These are phyloP conservation scores for Drosophila meridionalis DNA, from an alignment of 2,888 invertebrate genomes.

Conservation along the genomic window DNA sequence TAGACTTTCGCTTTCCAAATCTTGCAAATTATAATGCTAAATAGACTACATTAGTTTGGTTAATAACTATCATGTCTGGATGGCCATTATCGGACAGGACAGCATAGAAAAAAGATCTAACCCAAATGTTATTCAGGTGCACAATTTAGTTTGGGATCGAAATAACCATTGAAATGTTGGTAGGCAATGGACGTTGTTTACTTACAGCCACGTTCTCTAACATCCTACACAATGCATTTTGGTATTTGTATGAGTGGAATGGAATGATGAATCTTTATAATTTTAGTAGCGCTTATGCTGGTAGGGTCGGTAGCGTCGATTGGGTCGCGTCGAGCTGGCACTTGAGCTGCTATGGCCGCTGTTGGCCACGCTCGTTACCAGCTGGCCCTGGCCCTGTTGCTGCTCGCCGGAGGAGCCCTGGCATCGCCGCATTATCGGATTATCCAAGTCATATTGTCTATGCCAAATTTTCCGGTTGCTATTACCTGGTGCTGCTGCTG, in stretches of 20 bases:
- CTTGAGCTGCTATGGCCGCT: slow-evolving; percentile 51
- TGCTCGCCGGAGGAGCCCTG: slow-evolving; percentile 56
- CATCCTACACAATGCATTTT: slow-evolving; percentile 57
- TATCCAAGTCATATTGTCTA: slow-evolving; percentile 80
- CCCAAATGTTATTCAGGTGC: neutral
- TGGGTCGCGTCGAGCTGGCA: slow-evolving; percentile 55
- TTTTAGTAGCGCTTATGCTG: slow-evolving; percentile 73
- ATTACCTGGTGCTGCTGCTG: slow-evolving; percentile 81
- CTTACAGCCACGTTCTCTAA: slow-evolving; percentile 57
- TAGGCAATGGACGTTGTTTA: slow-evolving; percentile 48
- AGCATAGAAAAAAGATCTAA: neutral
- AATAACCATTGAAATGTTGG: slow-evolving; percentile 29
- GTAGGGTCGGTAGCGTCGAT: slow-evolving; percentile 80
- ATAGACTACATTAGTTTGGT: neutral
- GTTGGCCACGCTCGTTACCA: slow-evolving; percentile 33
- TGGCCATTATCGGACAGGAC: slow-evolving; percentile 1
- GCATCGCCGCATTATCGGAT: slow-evolving; percentile 74
- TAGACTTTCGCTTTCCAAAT: neutral
- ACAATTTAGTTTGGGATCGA: slow-evolving; percentile 10
- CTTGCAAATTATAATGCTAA: neutral
- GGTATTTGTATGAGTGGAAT: slow-evolving; percentile 49
- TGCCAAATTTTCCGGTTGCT: slow-evolving; percentile 76
- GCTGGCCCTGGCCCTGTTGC: slow-evolving; percentile 48
- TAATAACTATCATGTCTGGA: neutral
- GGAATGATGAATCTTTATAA: slow-evolving; percentile 56